Evolutionary conservation across 2,888 invertebrate species (phyloP), one percentile per base, ranked within the genome.

Genomic region (Dinocampus coccinellae): DNA sequence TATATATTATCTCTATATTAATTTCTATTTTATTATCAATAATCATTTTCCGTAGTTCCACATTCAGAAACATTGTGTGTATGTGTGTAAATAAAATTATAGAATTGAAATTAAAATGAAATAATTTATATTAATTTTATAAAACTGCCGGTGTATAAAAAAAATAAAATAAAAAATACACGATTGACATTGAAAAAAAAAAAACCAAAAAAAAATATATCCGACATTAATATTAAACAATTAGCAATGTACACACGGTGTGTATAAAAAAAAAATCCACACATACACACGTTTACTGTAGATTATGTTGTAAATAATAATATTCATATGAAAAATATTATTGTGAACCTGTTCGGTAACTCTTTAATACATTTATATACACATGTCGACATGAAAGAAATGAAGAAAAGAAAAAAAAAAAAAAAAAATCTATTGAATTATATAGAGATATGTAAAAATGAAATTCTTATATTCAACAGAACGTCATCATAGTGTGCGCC

Each of bases 321-420:
- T 39, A 63, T 67, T 57, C 20, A 24, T 33, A 34, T 58, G 36
- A 47, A 70, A 61, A 55, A 42, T 33, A 29, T 47, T 47, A 20
- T 58, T 26, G 64, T 66, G 66, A 66, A 67, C 47, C 61, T 66
- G 63, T 73, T 70, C 36, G 65, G 66, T 67, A 53, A 57, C 55
- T 66, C 62, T 61, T 60, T 29, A 58, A 42, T n/a, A 16, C 47
- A 68, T 68, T 34, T 58, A 62, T n/a, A n/a, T 24, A 39, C 55
- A 33, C 20, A 20, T 39, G 26, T 58, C 34, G 34, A 52, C 24
- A 16, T 22, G 24, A 36, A 62, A n/a, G n/a, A n/a, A n/a, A n/a
- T n/a, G n/a, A n/a, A n/a, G n/a, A n/a, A n/a, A n/a, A n/a, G n/a
- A n/a, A n/a, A n/a, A 68, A 68, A 60, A 63, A 53, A 39, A n/a